Conservation (phyloP, 2,113 vertebrate species). For the Osmerus eperlanus region DNA sequence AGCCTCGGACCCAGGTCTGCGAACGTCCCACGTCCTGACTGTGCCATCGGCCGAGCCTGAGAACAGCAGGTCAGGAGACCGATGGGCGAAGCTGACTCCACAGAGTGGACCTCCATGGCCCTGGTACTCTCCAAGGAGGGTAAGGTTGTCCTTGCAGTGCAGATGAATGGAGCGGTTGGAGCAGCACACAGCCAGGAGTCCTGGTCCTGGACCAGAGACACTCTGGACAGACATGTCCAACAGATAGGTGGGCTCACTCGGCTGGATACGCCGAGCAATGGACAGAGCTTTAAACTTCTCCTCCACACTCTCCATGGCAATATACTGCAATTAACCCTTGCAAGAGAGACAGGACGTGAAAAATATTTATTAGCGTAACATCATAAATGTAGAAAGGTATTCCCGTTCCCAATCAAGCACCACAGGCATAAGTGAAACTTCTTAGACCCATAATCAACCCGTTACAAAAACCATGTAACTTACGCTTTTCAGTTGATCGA, state of each 20-base stretch:
- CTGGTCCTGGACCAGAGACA: conserved; percentile 31
- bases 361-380: no score
- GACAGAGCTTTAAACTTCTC: conserved; percentile 73
- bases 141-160: conserved; percentile 75
- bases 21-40: conserved; percentile 81
- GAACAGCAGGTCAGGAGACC: conserved; percentile 64
- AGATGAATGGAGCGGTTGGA: conserved; percentile 76
- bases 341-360: no score
- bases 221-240: conserved; percentile 60
- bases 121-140: conserved; percentile 62
- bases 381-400: no score
- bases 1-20: conserved; percentile 59
- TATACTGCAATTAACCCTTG: no score
- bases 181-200: conserved; percentile 76
- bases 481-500: neutral
- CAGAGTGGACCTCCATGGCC: conserved; percentile 61
- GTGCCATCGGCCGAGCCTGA: conserved; percentile 81
- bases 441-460: no score
- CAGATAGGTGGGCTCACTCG: conserved; percentile 62
- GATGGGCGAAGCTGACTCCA: conserved; percentile 75
- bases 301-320: conserved; percentile 75
- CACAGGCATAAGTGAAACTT: no score
- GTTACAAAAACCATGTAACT: neutral
- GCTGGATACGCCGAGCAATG: conserved; percentile 68
- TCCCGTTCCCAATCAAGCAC: no score